Conservation (phyloP, 2,797 vertebrate species). For the Microchirus variegatus region DNA sequence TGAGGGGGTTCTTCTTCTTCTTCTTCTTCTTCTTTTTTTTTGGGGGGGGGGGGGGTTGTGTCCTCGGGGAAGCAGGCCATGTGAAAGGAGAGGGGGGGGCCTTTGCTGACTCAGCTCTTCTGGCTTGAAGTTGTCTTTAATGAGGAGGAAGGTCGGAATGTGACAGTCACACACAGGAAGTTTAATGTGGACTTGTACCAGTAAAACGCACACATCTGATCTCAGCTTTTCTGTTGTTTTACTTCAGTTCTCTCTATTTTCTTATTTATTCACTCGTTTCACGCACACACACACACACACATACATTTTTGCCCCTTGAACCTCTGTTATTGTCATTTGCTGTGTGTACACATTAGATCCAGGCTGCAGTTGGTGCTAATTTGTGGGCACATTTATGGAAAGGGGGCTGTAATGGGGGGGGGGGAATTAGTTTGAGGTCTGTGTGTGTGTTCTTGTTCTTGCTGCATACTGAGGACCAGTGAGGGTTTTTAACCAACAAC, state of each 20-base stretch:
- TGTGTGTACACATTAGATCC: constrained; percentile 23
- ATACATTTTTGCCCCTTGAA: constrained; percentile 11
- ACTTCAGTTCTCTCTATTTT: not conserved
- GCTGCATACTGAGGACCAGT: no score
- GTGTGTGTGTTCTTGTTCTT: no score
- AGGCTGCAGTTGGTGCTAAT: constrained; percentile 41
- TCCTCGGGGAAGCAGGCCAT: constrained; percentile 37
- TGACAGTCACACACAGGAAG: constrained; percentile 29
- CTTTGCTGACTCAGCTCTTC: constrained; percentile 59
- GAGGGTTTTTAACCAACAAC: no score
- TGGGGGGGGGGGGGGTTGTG: not conserved
- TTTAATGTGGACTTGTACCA: constrained; percentile 5
- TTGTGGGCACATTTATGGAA: constrained; percentile 43
- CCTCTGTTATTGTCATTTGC: constrained; percentile 38
- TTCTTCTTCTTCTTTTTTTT: not conserved
- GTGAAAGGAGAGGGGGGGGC: constrained; percentile 1
- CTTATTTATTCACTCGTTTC: no score
- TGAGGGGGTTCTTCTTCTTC: not conserved
- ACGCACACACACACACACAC: constrained; percentile 1
- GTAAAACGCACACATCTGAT: constrained; percentile 3
- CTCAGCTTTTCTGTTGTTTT: constrained; percentile 7
- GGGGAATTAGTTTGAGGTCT: no score
- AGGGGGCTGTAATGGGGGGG: not conserved
- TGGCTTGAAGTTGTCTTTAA: constrained; percentile 48
- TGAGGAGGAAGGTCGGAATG: constrained; percentile 31